Evolutionary conservation across 2,113 vertebrate genomes (phyloP).

Genomic region (Platichthys stellatus): DNA sequence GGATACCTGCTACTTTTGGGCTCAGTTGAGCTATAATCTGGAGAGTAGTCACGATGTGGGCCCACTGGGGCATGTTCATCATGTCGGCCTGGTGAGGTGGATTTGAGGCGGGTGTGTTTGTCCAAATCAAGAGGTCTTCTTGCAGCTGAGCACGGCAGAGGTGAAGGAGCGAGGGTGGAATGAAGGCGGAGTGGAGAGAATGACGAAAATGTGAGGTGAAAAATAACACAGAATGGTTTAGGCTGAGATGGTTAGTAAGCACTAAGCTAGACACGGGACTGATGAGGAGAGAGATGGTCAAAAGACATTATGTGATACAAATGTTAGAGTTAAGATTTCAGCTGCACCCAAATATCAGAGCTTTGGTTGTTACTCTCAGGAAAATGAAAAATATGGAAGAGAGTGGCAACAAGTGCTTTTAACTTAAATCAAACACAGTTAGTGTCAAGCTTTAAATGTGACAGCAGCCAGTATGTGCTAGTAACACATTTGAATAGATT

Average conservation of each 20-base stretch:
- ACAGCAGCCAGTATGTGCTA: too few relatives aligned
- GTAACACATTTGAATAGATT: too few relatives aligned
- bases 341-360: conserved; percentile 21
- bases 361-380: neutral
- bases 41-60: conserved; percentile 54
- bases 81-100: conserved; percentile 43
- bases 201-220: conserved; percentile 47
- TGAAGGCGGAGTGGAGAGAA: conserved; percentile 12
- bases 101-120: conserved; percentile 50
- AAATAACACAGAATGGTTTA: conserved; percentile 53
- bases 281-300: conserved; percentile 15
- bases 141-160: conserved; percentile 50
- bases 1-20: conserved; percentile 64
- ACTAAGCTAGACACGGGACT: conserved; percentile 46
- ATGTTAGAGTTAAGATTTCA: conserved; percentile 1
- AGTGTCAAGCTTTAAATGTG: neutral
- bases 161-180: conserved; percentile 17
- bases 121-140: conserved; percentile 62
- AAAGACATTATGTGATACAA: conserved; percentile 5
- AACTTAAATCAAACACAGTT: neutral
- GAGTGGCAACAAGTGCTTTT: neutral
- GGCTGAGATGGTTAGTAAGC: conserved; percentile 66
- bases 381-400: neutral
- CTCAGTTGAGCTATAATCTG: conserved; percentile 65
- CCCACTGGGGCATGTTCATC: conserved; percentile 36